phyloP scores from a whole-genome alignment of 2,888 invertebrate genomes.

The Stictocephala bisonia region DNA sequence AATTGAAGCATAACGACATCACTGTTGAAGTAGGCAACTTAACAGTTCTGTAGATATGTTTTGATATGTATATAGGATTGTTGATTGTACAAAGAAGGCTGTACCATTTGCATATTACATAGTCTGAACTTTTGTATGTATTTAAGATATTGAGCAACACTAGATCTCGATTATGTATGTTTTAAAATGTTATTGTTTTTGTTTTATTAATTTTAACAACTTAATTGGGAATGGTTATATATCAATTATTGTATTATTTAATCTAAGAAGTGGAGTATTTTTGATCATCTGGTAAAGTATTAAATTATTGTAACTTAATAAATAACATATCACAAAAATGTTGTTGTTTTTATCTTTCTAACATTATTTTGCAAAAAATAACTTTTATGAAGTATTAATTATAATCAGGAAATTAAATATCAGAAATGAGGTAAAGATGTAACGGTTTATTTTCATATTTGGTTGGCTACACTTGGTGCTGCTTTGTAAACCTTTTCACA shows the following conservation, averaged over 20 bases:
- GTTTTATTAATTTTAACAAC: not conserved
- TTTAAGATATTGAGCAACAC: slow-evolving; percentile 19
- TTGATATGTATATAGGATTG: slow-evolving; percentile 32
- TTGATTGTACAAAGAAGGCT: slow-evolving; percentile 26
- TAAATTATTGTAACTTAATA: slow-evolving; percentile 40
- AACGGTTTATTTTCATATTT: too few relatives aligned
- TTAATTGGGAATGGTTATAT: not conserved
- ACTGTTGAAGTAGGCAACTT: too few relatives aligned
- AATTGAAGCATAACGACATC: too few relatives aligned
- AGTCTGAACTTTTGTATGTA: slow-evolving; percentile 26
- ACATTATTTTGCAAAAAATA: too few relatives aligned
- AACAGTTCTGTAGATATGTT: slow-evolving; percentile 18
- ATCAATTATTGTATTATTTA: not conserved
- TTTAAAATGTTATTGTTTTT: not conserved
- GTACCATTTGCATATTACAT: slow-evolving; percentile 1
- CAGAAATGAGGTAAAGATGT: too few relatives aligned
- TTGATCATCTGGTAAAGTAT: slow-evolving; percentile 23
- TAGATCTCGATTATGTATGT: slow-evolving; percentile 25
- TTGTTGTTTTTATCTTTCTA: not conserved
- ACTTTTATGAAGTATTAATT: too few relatives aligned
- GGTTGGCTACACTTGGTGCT: too few relatives aligned
- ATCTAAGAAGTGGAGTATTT: slow-evolving; percentile 11
- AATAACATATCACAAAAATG: slow-evolving; percentile 45
- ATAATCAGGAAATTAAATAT: too few relatives aligned
- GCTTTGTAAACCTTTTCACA: too few relatives aligned